These are phyloP conservation scores for Volucella bombylans DNA, from an alignment of 2,888 invertebrate species.

Conservation along the genomic window DNA sequence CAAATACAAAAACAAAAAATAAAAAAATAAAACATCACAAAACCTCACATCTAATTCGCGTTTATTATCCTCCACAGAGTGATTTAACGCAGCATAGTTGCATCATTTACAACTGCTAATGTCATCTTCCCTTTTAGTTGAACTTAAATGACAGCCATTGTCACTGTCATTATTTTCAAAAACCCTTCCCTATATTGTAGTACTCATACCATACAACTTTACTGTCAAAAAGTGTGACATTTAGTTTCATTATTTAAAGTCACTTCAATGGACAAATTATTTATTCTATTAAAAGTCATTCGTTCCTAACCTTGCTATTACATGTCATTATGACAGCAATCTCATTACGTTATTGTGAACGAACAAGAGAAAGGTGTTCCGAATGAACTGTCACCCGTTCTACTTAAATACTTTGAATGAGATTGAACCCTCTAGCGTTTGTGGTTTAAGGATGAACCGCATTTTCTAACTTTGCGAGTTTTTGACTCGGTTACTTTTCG, in stretches of 20 bases:
- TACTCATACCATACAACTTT: too few relatives aligned
- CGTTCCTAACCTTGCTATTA: background rate
- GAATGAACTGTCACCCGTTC: too few relatives aligned
- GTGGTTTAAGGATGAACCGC: conserved; percentile 40
- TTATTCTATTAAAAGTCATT: conserved; percentile 34
- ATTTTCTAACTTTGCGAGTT: conserved; percentile 26
- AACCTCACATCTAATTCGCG: conserved; percentile 55
- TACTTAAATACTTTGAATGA: background rate
- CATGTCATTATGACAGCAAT: conserved; percentile 9
- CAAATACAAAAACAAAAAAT: background rate
- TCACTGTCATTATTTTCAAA: background rate
- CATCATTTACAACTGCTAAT: conserved; percentile 51
- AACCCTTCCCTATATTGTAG: too few relatives aligned
- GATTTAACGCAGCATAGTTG: conserved; percentile 51
- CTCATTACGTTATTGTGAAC: conserved; percentile 29
- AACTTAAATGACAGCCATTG: background rate
- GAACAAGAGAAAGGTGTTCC: background rate
- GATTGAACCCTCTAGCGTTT: conserved; percentile 1
- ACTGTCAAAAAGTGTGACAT: conserved; percentile 20
- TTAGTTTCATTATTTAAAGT: conserved; percentile 35
- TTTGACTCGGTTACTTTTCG: conserved; percentile 17
- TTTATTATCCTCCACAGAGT: conserved; percentile 56
- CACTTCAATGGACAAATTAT: conserved; percentile 41
- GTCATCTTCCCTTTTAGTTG: conserved; percentile 5
- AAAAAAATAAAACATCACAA: conserved; percentile 8